Conservation (phyloP, 2,113 vertebrate genomes). For the Ursus arctos region DNA sequence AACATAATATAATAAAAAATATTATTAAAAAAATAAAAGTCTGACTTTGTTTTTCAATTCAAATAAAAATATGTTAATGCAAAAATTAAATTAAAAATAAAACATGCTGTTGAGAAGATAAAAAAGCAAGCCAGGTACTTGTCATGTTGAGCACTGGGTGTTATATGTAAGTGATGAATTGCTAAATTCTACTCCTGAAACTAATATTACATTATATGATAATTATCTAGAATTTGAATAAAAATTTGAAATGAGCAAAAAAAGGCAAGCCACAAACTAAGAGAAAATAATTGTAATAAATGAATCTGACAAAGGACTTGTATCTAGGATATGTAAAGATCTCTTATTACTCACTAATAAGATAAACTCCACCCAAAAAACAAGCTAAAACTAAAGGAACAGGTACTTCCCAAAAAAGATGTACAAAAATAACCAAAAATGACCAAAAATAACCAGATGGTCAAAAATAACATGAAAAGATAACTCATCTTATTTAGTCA, state of each 20-base stretch:
- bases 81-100: conserved; percentile 4
- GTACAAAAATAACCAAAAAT: not conserved
- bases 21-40: not conserved
- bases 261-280: not conserved
- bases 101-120: not conserved
- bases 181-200: not conserved
- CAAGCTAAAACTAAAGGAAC: not conserved
- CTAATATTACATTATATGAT: not conserved
- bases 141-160: not conserved
- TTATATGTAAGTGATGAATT: not conserved
- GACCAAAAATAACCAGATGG: conserved; percentile 18
- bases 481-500: not conserved
- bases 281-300: conserved; percentile 13
- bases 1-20: too few relatives aligned
- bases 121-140: not conserved
- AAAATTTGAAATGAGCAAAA: not conserved
- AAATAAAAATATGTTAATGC: not conserved
- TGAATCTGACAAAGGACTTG: not conserved
- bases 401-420: not conserved
- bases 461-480: conserved; percentile 33
- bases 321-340: not conserved
- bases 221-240: not conserved
- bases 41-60: not conserved
- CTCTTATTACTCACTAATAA: not conserved
- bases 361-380: not conserved